Base-by-base conservation (phyloP, 2,888 invertebrate species). In the Yponomeuta sedellus region DNA sequence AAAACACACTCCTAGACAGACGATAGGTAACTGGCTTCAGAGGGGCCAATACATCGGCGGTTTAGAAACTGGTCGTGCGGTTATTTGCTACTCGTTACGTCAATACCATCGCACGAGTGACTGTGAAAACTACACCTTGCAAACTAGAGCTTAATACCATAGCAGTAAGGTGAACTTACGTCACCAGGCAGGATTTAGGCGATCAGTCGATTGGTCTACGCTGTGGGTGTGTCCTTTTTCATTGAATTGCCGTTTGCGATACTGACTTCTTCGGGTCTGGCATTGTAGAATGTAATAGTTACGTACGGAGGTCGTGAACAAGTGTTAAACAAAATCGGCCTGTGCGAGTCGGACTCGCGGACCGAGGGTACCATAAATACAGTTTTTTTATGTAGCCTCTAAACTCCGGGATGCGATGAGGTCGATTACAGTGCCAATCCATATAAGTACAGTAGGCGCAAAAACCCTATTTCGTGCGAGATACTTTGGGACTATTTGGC, bases 61-160 rank as follows among this genome's bases (percentile, higher is more conserved):
- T 75, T 71, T 67, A 70, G 66, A 78, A 83, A 86, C 87, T 75
- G 79, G 84, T 85, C 81, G 75, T 69, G 73, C 70, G 71, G 56
- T 65, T 61, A 66, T 71, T 67, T 20, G 58, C 22, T 52, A 16
- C 25, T 64, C n/a, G n/a, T n/a, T 68, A 71, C 69, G 72, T 70
- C 65, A 70, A 70, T 22, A 67, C 68, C 67, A 56, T 66, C 59
- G 63, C 19, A 44, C 22, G 40, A 56, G 61, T 44, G 28, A 22
- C 10, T 39, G 40, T 34, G 16, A 34, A 19, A 19, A 58, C 12
- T 19, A 58, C 34, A 34, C 44, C 20, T 68, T 71, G 66, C 61
- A 76, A 78, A 76, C 69, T 79, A 67, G 75, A 71, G 73, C 73
- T 75, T 82, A 40, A 22, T 5, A 16, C 28, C 28, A 19, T 61